Evolutionary conservation across 1,140 invertebrate genomes (phyloP), one percentile per base, ranked within the genome.

Genomic region (Lerema accius): DNA sequence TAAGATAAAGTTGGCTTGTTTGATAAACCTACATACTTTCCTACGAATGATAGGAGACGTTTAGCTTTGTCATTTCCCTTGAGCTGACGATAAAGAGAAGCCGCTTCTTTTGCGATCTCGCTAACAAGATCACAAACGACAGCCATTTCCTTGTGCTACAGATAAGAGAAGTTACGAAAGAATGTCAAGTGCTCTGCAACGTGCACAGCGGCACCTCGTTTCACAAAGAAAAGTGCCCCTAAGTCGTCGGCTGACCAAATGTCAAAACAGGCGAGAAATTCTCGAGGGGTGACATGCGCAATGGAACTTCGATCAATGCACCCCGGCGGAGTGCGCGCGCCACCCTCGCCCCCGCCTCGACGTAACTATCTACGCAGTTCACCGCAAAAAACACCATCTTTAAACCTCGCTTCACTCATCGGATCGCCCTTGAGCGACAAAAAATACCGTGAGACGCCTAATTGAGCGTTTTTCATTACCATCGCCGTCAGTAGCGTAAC

Each of bases 311-410:
- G 85, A 90, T 90, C 87, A 84, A 90, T 90, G 85, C 79, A 83
- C 82, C 75, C 80, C 71, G 59, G 43, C 61, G 67, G 69, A 63
- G 68, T 88, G 87, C 85, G 87, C 87, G 87, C 87, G 87, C 85
- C 82, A 77, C 80, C 81, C 79, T 76, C 55, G 63, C 67, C 65
- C 71, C 73, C 60, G 62, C 73, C 67, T 64, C 70, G 55, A 58
- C 59, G 69, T 67, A 58, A 62, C 74, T 68, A 82, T 82, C 84
- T 90, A 88, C 86, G 86, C 85, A 88, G 86, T 90, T 83, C 75
- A 68, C 67, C 71, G 81, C 78, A 69, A 84, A 86, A 86, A 85
- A 88, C 72, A 84, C 72, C 72, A 78, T 72, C 73, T 71, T 73
- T 75, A 67, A 78, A 73, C 69, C 68, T 61, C 65, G 63, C 70